Conservation (phyloP, 2,113 vertebrate genomes). For the Choloepus hoffmanni region DNA sequence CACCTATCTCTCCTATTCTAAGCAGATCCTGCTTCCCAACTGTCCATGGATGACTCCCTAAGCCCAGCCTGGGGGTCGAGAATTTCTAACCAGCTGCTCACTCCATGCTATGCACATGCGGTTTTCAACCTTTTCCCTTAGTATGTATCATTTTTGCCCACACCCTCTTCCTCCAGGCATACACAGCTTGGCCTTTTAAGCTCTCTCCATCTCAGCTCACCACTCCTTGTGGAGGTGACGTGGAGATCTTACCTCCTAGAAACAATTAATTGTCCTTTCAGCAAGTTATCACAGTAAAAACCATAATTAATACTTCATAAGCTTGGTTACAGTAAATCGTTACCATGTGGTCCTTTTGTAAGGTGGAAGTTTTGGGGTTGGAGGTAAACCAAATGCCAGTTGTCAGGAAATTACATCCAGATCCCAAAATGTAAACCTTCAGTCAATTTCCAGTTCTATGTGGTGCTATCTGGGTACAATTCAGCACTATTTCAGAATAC, state of each 20-base stretch:
- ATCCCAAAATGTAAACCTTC: neutral
- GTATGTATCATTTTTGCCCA: neutral
- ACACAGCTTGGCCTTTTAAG: neutral
- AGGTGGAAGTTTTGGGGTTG: neutral
- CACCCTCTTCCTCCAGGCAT: neutral
- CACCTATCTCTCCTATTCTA: neutral
- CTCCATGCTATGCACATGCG: accelerated
- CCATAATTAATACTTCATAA: neutral
- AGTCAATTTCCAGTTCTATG: neutral
- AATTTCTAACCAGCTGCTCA: neutral
- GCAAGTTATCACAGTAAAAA: neutral
- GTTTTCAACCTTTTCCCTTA: neutral
- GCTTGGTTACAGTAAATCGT: accelerated
- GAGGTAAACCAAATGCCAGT: neutral
- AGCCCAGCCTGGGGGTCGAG: neutral
- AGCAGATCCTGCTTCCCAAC: neutral
- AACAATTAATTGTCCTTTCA: neutral
- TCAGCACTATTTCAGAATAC: neutral
- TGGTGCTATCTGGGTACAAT: neutral
- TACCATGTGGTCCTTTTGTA: neutral
- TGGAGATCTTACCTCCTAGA: neutral
- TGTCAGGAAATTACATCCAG: neutral
- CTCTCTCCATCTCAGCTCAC: neutral
- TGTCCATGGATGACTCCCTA: neutral
- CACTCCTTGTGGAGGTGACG: accelerated